phyloP scores from a whole-genome alignment of 2,888 invertebrate species.

The Heliconius charithonia region DNA sequence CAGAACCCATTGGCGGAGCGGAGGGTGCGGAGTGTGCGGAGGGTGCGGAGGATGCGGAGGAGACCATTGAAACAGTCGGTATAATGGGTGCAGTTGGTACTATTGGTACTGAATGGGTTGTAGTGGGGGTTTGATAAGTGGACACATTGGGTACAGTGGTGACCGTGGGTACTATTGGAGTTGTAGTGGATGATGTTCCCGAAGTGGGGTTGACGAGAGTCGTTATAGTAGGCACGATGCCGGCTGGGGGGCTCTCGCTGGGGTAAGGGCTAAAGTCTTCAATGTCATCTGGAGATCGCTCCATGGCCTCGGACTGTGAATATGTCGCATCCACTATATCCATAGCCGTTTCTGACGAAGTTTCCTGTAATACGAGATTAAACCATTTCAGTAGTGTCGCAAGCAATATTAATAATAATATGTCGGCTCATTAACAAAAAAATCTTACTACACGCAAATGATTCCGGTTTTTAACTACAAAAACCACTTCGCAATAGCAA shows the following conservation, averaged over 20 bases:
- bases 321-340: neutral
- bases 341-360: neutral
- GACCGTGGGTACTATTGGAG: constrained; percentile 3
- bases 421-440: no score
- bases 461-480: no score
- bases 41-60: neutral
- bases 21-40: neutral
- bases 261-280: neutral
- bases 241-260: neutral
- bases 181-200: neutral
- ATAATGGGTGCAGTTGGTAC: neutral
- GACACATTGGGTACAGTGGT: constrained; percentile 5
- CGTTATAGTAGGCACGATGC: neutral
- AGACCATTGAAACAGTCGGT: neutral
- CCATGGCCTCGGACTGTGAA: constrained; percentile 4
- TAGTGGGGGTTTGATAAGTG: neutral
- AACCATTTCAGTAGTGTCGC: no score
- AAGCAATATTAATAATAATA: no score
- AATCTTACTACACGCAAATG: no score
- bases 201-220: neutral
- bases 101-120: neutral
- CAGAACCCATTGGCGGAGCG: neutral
- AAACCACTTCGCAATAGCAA: no score
- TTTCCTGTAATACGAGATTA: neutral
- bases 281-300: neutral